phyloP scores from a whole-genome alignment of 1,140 invertebrate species.

The Drosophila chauvacae region DNA sequence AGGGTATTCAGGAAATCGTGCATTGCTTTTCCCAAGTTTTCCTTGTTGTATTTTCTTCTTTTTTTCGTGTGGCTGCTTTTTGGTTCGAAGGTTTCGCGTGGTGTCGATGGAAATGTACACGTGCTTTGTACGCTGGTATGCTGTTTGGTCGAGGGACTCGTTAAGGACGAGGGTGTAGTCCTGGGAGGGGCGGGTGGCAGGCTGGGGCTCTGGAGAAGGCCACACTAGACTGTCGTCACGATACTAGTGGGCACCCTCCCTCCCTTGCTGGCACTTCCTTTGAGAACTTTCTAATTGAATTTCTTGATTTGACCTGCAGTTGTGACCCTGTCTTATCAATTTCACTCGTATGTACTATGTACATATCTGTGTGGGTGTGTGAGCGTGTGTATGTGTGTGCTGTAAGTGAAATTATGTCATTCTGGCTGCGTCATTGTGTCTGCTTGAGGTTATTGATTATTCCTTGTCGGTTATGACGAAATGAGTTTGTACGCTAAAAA shows the following conservation, averaged over 20 bases:
- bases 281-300: slow-evolving; percentile 77
- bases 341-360: slow-evolving; percentile 1
- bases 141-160: slow-evolving; percentile 39
- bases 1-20: slow-evolving; percentile 12
- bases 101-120: slow-evolving; percentile 62
- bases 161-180: slow-evolving; percentile 28
- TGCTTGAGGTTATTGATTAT: slow-evolving; percentile 74
- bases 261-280: slow-evolving; percentile 11
- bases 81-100: slow-evolving; percentile 65
- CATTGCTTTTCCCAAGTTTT: not conserved
- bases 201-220: slow-evolving; percentile 35
- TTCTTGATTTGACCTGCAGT: slow-evolving; percentile 51
- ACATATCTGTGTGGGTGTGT: not conserved
- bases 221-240: slow-evolving; percentile 54
- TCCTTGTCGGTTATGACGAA: slow-evolving; percentile 72
- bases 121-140: slow-evolving; percentile 41
- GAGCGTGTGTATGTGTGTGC: not conserved
- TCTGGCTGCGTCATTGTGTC: slow-evolving; percentile 78
- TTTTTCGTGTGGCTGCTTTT: slow-evolving; percentile 27
- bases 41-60: slow-evolving; percentile 2
- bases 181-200: not conserved
- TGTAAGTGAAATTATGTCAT: slow-evolving; percentile 67
- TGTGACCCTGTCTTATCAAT: slow-evolving; percentile 62
- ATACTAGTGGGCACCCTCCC: slow-evolving; percentile 5
- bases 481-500: slow-evolving; percentile 63